These are phyloP conservation scores for Drepana falcataria DNA, from an alignment of 2,888 invertebrate species.

Conservation along the genomic window DNA sequence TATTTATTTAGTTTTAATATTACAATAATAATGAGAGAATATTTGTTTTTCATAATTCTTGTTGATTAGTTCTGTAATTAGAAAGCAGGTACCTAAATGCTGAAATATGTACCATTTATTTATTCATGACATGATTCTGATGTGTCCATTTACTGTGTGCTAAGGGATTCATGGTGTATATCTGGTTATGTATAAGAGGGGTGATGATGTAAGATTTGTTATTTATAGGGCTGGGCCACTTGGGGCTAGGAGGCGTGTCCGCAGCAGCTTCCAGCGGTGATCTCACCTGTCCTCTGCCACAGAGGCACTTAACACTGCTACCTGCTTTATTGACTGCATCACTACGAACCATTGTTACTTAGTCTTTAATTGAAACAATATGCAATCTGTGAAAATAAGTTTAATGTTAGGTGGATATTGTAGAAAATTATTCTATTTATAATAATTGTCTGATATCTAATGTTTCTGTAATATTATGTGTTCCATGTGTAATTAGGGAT, in stretches of 20 bases:
- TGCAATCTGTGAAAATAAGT: conserved; percentile 84
- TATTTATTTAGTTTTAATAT: no score
- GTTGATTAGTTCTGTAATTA: no score
- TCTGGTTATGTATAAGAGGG: background rate
- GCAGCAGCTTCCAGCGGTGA: conserved; percentile 77
- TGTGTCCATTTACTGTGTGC: background rate
- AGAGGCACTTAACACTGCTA: conserved; percentile 76
- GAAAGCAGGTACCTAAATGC: no score
- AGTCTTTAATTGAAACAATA: conserved; percentile 80
- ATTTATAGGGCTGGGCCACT: conserved; percentile 81
- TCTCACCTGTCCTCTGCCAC: conserved; percentile 74
- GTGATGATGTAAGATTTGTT: conserved; percentile 14
- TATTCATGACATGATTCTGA: no score
- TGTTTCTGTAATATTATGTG: conserved; percentile 82
- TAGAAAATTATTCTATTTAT: conserved; percentile 81
- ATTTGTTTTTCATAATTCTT: no score
- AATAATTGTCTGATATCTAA: conserved; percentile 78
- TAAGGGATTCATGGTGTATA: background rate
- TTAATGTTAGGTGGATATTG: conserved; percentile 78
- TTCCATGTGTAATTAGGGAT: conserved; percentile 81
- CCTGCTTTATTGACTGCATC: conserved; percentile 82
- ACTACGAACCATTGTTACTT: conserved; percentile 81
- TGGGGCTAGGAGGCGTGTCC: conserved; percentile 81
- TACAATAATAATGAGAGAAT: no score
- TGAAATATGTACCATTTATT: no score